Percentiles rank a stretch among this genome's conserved stretches.
These are phyloP conservation scores for Pontoporia blainvillei DNA, from an alignment of 2,113 vertebrate genomes.

Conservation along the genomic window DNA sequence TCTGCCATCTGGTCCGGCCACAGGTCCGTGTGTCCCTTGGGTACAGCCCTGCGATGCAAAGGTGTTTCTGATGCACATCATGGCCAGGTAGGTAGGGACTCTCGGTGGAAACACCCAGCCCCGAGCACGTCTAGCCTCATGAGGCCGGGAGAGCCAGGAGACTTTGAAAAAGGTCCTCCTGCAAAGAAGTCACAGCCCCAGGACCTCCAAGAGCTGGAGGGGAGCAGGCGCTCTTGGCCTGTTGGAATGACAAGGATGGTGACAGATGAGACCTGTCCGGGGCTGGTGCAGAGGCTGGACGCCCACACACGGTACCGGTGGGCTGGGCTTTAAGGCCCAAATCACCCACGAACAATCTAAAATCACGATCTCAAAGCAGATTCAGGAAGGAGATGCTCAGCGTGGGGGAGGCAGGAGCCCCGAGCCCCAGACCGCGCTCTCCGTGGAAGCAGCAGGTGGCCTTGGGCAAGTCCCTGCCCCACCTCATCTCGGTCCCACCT, in stretches of 20 bases:
- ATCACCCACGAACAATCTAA: not conserved
- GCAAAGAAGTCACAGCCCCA: not conserved
- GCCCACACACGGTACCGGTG: not conserved
- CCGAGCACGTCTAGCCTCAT: not conserved
- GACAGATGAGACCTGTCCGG: not conserved
- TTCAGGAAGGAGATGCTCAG: not conserved
- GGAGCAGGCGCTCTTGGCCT: not conserved
- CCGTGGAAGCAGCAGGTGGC: not conserved
- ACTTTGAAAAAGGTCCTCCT: not conserved
- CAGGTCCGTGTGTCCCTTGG: not conserved
- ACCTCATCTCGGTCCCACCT: not conserved
- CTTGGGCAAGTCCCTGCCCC: not conserved
- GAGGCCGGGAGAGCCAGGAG: not conserved
- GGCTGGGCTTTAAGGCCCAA: not conserved
- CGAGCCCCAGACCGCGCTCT: not conserved
- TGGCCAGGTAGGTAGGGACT: not conserved
- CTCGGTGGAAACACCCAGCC: not conserved
- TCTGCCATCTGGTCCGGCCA: not conserved
- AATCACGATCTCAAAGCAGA: not conserved
- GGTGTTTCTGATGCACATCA: not conserved
- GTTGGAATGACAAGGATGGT: rapidly evolving
- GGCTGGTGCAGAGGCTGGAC: not conserved
- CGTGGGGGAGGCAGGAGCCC: not conserved
- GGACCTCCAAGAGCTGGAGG: not conserved
- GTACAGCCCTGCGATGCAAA: not conserved